Conservation (phyloP, 2,888 invertebrate species). For the Dermolepida albohirtum region DNA sequence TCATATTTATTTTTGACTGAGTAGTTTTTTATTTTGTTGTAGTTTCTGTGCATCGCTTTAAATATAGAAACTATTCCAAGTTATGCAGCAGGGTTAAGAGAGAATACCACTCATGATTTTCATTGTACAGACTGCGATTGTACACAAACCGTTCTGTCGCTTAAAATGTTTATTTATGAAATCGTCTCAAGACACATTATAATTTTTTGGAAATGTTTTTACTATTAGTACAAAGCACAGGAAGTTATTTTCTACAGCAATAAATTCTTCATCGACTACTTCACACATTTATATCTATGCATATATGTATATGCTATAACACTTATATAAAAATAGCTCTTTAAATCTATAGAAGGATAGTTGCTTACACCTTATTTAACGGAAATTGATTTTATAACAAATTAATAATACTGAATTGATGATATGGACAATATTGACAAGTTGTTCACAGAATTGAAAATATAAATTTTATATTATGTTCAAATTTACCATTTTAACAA, state of each 20-base stretch:
- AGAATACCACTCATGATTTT: conserved; percentile 27
- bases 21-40: conserved; percentile 38
- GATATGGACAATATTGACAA: too few species aligned
- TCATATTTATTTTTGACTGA: conserved; percentile 31
- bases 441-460: too few species aligned
- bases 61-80: conserved; percentile 41
- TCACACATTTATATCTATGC: conserved; percentile 22
- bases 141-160: background rate
- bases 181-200: conserved; percentile 15
- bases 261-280: conserved; percentile 26
- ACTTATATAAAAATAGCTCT: too few species aligned
- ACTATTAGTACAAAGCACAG: conserved; percentile 2
- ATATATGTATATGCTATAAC: background rate
- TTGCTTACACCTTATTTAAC: too few species aligned
- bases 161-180: conserved; percentile 37
- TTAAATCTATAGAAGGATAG: too few species aligned
- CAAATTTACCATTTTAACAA: too few species aligned
- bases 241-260: conserved; percentile 9
- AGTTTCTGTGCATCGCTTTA: conserved; percentile 38
- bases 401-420: too few species aligned
- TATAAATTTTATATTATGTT: too few species aligned
- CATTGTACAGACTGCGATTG: conserved; percentile 20
- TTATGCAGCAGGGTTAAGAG: conserved; percentile 39
- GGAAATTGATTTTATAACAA: too few species aligned
- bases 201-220: conserved; percentile 1